These are phyloP conservation scores for Saxidomus purpurata DNA, from an alignment of 1,140 invertebrate species.

Conservation along the genomic window DNA sequence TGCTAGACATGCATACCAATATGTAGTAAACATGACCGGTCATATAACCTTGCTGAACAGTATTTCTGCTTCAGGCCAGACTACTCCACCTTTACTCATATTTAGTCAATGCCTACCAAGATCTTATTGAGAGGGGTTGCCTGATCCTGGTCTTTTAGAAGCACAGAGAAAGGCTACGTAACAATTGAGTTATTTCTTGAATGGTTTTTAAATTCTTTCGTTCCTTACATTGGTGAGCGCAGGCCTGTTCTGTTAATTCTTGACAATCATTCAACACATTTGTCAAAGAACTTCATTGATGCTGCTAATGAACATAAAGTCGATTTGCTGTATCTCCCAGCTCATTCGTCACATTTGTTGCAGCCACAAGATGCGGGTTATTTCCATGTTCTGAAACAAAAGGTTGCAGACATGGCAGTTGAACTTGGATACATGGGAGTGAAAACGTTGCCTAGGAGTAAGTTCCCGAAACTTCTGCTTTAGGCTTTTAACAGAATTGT, in stretches of 20 bases:
- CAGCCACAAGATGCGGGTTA: slow-evolving; percentile 11
- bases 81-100: neutral
- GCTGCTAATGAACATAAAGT: neutral
- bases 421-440: too few relatives aligned
- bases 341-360: neutral
- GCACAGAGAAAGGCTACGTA: neutral
- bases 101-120: neutral
- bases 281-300: neutral
- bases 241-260: neutral
- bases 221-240: neutral
- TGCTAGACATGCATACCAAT: neutral
- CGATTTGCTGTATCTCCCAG: neutral
- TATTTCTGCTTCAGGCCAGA: neutral
- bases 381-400: neutral
- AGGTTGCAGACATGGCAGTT: neutral
- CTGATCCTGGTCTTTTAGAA: neutral
- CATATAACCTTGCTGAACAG: neutral
- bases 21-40: neutral
- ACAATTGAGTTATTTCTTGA: neutral
- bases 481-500: too few relatives aligned
- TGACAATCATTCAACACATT: neutral
- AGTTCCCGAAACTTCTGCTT: too few relatives aligned
- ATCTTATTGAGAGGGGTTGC: neutral
- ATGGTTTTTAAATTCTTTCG: neutral
- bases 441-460: too few relatives aligned